phyloP scores from a whole-genome alignment of 1,140 invertebrate species.

The Pseudomyrmex dendroicus region DNA sequence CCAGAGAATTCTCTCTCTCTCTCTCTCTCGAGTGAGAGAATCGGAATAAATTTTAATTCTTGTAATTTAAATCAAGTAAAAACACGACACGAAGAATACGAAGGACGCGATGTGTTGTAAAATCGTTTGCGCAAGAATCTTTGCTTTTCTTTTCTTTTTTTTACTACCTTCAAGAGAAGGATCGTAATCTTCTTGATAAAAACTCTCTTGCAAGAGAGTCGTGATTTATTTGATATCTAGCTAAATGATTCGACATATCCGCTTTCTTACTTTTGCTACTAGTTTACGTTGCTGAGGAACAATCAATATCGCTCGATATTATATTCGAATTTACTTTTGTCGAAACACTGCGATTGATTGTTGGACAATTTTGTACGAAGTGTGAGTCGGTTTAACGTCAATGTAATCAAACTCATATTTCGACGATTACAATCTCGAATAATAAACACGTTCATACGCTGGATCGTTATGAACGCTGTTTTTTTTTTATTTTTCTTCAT shows the following conservation, averaged over 20 bases:
- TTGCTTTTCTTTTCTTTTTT: conserved; percentile 19
- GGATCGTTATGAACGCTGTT: conserved; percentile 67
- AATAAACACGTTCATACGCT: conserved; percentile 64
- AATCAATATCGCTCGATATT: not conserved
- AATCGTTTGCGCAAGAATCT: conserved; percentile 29
- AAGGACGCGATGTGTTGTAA: conserved; percentile 3
- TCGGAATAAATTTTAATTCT: conserved; percentile 21
- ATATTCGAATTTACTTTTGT: conserved; percentile 7
- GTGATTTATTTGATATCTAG: conserved; percentile 5
- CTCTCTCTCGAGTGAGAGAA: conserved; percentile 17
- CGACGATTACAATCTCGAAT: conserved; percentile 14
- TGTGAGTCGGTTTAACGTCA: not conserved
- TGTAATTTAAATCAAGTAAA: conserved; percentile 39
- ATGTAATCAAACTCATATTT: not conserved
- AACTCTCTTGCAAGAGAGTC: not conserved
- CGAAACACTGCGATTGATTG: conserved; percentile 12
- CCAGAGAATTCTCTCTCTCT: not conserved
- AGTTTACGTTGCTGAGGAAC: not conserved
- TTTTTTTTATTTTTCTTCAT: not conserved
- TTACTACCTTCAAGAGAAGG: not conserved
- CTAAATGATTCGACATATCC: conserved; percentile 10
- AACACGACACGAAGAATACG: not conserved
- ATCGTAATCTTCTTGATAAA: not conserved
- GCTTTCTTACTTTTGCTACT: conserved; percentile 11
- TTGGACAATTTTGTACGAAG: not conserved